Evolutionary conservation across 2,888 invertebrate genomes (phyloP), one percentile per base, ranked within the genome.

Genomic region (Augiades crinisus): DNA sequence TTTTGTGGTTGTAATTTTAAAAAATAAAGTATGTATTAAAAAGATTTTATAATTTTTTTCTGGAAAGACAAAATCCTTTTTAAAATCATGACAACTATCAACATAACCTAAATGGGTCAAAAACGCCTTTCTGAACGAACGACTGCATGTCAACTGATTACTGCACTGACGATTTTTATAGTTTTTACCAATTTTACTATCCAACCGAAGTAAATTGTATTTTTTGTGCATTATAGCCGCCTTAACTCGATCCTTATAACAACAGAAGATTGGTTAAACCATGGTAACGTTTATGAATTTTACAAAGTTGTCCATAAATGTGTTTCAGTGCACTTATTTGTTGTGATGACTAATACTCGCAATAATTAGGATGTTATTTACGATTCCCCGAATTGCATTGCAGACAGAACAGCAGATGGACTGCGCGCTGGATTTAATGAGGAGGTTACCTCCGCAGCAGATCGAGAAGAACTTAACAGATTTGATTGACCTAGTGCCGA

Each of bases 381-480:
- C 61, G 58, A 45, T 66, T 52, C 62, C 54, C 63, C 61, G 58
- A 56, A 55, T 47, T 54, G 57, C 58, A 61, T 86, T 84, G 54
- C 80, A 97, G 97, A 96, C 95, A 78, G 98, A 98, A 78, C 95
- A 97, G 86, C 98, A 99, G 91, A 95, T 99, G 93, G 99, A 99
- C 91, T 98, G 98, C 91, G 99, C 99, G 44, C 91, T 99, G 68
- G 99, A 99, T 91, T 92, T 99, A 78, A 99, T 99, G 99, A 92
- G 99, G 76, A 94, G 99, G 70, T 89, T 99, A 79, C 99, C 99
- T 65, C 99, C 99, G 63, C 99, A 99, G 89, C 98, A 99, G 89
- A 99, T 99, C 68, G 99, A 99, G 82, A 98, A 98, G 84, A 99
- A 99, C 88, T 91, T 99, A 61, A 96, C 96, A 78, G 99, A 99